Percentiles rank a stretch among this genome's conserved stretches.
These are phyloP conservation scores for Latrodectus hesperus DNA, from an alignment of 2,888 invertebrate species.

Conservation along the genomic window DNA sequence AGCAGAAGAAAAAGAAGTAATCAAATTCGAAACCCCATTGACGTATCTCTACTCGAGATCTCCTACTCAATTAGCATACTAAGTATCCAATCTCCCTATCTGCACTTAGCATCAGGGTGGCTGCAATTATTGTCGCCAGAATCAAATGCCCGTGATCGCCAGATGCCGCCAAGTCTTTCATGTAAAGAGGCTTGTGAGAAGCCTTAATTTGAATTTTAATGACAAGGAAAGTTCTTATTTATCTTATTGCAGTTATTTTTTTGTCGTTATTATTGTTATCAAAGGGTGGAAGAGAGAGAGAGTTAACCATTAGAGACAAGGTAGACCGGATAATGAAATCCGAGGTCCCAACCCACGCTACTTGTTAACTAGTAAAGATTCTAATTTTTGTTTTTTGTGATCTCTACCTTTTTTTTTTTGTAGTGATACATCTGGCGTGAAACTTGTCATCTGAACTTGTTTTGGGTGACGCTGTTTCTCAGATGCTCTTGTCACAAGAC, in stretches of 20 bases:
- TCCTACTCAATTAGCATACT: not conserved
- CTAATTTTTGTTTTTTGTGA: not conserved
- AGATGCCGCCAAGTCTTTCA: not conserved
- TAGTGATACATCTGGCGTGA: not conserved
- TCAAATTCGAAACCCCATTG: not conserved
- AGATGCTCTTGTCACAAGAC: no score
- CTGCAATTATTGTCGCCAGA: not conserved
- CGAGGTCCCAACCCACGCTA: not conserved
- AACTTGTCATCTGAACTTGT: not conserved
- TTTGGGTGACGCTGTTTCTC: no score
- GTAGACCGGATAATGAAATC: constrained; percentile 2
- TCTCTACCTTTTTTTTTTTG: not conserved
- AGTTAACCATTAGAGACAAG: constrained; percentile 1
- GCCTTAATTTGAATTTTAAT: not conserved
- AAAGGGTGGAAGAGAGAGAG: not conserved
- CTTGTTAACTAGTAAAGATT: not conserved
- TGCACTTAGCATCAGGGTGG: not conserved
- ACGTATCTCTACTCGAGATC: not conserved
- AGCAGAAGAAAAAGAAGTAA: not conserved
- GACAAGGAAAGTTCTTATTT: not conserved
- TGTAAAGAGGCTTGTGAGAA: not conserved
- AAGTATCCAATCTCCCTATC: not conserved
- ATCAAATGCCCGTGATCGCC: not conserved
- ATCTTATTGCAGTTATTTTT: not conserved
- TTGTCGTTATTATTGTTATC: not conserved